Evolutionary conservation across 37 sponge, comb jelly and placozoan species (phyloP).

Genomic region (Diacarnus erythraeanus): DNA sequence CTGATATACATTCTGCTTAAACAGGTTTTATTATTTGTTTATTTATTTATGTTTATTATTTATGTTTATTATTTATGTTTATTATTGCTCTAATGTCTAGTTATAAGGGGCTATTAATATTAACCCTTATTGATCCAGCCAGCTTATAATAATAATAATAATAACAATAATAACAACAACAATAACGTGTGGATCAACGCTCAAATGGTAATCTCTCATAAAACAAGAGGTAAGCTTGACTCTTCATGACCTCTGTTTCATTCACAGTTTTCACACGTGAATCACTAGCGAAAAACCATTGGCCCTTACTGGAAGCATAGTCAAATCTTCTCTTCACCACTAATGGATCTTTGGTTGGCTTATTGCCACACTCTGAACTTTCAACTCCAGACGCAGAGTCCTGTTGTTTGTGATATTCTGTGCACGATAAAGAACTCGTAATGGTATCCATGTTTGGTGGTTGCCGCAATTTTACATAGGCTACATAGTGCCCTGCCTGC

Average conservation of each 20-base stretch:
- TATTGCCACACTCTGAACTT: not conserved
- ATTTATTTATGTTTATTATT: too few relatives aligned
- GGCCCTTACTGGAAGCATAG: conserved; percentile 22
- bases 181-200: too few relatives aligned
- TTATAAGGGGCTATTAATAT: too few relatives aligned
- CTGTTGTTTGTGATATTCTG: not conserved
- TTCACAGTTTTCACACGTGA: conserved; percentile 50
- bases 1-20: too few relatives aligned
- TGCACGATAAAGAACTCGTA: not conserved
- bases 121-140: too few relatives aligned
- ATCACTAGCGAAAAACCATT: conserved; percentile 96
- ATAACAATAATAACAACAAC: too few relatives aligned
- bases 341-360: not conserved
- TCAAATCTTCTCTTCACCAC: conserved; percentile 26
- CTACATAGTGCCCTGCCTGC: conserved; percentile 92
- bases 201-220: conserved; percentile 81
- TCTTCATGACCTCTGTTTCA: conserved; percentile 59
- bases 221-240: conserved; percentile 95
- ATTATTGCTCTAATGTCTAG: too few relatives aligned
- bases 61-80: too few relatives aligned
- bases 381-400: not conserved
- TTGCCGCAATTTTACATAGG: conserved; percentile 64
- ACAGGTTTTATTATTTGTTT: too few relatives aligned
- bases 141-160: too few relatives aligned
- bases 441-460: not conserved